Evolutionary conservation across 2,113 vertebrate genomes (phyloP).

Genomic region (Balaenoptera acutorostrata): DNA sequence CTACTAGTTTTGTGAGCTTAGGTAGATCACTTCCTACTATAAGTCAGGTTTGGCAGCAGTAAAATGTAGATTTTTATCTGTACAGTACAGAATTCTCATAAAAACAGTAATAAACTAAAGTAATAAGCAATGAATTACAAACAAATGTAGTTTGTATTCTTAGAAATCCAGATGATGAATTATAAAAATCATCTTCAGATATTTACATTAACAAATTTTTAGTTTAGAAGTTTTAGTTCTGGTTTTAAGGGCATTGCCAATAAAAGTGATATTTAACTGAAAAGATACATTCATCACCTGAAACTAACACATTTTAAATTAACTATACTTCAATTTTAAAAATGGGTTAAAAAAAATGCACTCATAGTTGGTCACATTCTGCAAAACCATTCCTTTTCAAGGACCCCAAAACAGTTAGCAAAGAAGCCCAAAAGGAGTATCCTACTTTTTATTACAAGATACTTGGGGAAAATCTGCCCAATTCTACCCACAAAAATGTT

Average conservation of each 20-base stretch:
- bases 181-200: background rate
- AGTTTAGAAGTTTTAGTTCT: background rate
- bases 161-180: background rate
- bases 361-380: background rate
- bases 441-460: conserved; percentile 54
- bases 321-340: background rate
- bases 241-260: background rate
- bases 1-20: background rate
- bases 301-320: background rate
- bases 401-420: background rate
- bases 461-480: conserved; percentile 22
- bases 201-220: background rate
- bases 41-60: background rate
- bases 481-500: conserved; percentile 50
- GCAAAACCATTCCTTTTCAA: background rate
- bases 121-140: background rate
- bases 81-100: background rate
- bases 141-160: background rate
- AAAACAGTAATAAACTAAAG: background rate
- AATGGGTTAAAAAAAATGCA: background rate
- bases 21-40: background rate
- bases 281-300: background rate
- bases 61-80: background rate
- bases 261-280: background rate
- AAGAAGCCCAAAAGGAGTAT: background rate